phyloP scores from a whole-genome alignment of 2,113 vertebrate genomes.

The Connochaetes taurinus region DNA sequence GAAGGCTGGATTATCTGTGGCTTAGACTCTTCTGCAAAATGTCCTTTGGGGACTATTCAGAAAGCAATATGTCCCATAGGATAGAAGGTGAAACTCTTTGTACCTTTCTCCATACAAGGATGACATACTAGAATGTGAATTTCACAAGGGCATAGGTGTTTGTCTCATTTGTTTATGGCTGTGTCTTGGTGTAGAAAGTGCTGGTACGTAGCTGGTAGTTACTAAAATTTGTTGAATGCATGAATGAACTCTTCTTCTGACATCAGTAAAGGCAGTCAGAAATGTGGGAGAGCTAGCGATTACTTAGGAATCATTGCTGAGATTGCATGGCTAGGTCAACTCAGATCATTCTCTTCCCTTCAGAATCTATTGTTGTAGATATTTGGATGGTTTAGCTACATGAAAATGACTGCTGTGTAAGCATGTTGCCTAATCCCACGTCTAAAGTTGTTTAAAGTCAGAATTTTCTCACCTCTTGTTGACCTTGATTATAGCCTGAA shows the following conservation, averaged over 20 bases:
- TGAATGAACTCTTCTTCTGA: not conserved
- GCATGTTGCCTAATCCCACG: not conserved
- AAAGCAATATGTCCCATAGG: not conserved
- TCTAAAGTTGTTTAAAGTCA: not conserved
- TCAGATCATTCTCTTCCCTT: not conserved
- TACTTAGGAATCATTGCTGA: slow-evolving; percentile 11
- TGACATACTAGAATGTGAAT: not conserved
- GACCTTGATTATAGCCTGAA: not conserved
- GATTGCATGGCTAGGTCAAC: not conserved
- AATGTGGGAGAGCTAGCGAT: not conserved
- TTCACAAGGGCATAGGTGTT: not conserved
- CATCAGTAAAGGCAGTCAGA: not conserved
- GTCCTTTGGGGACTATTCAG: not conserved
- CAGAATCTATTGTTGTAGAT: slow-evolving; percentile 15
- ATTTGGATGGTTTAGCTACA: not conserved
- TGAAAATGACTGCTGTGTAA: slow-evolving; percentile 32
- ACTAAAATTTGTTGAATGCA: not conserved
- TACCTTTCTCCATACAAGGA: not conserved
- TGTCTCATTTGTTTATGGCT: not conserved
- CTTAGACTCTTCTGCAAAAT: not conserved
- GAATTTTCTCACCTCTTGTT: not conserved
- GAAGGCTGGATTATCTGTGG: not conserved
- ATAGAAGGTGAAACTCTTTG: not conserved
- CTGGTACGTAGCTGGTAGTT: not conserved
- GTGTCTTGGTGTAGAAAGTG: not conserved